phyloP scores from a whole-genome alignment of 1,140 invertebrate genomes.

The Ctenoplectra terminalis region DNA sequence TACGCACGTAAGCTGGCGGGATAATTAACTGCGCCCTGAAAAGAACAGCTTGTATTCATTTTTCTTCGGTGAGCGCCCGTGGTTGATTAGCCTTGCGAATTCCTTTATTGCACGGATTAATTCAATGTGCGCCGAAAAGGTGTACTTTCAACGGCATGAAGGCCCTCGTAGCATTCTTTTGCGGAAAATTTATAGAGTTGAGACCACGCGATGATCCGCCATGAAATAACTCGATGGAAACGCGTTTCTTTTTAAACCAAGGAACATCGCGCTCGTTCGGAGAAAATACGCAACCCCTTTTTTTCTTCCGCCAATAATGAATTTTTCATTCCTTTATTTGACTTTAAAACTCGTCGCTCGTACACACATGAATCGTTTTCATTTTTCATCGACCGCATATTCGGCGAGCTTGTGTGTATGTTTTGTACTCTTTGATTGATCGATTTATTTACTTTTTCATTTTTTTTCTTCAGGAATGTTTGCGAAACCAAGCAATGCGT shows the following conservation, averaged over 20 bases:
- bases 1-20: slow-evolving; percentile 41
- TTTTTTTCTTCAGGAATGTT: too few species aligned
- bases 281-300: too few species aligned
- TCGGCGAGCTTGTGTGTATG: too few species aligned
- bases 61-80: background rate
- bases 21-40: slow-evolving; percentile 36
- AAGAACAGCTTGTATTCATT: slow-evolving; percentile 43
- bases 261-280: too few species aligned
- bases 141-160: too few species aligned
- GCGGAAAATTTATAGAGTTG: too few species aligned
- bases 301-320: background rate
- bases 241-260: background rate
- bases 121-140: background rate
- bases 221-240: background rate
- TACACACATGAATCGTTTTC: background rate
- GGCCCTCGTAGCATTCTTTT: too few species aligned
- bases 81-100: background rate
- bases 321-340: too few species aligned
- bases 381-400: background rate
- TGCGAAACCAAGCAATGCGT: too few species aligned
- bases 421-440: too few species aligned
- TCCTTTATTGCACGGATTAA: slow-evolving; percentile 11
- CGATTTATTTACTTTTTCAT: too few species aligned
- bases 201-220: background rate
- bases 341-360: background rate